Conservation (phyloP, 2,113 vertebrate species). For the Barbus barbus region DNA sequence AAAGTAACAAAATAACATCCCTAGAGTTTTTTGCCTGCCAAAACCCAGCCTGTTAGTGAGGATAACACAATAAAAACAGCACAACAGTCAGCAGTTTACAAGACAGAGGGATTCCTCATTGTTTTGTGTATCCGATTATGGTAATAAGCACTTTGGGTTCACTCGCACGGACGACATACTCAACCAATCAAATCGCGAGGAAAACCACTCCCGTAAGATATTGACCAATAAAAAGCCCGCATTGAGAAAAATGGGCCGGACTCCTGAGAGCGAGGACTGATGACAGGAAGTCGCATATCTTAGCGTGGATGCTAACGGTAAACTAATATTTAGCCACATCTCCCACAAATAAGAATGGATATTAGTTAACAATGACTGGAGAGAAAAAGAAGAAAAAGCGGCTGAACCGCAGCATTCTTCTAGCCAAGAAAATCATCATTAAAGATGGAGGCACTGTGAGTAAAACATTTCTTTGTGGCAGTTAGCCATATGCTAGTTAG, state of each 20-base stretch:
- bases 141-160: constrained; percentile 41
- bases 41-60: constrained; percentile 56
- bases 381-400: constrained; percentile 88
- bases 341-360: constrained; percentile 75
- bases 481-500: constrained; percentile 37
- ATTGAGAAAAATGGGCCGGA: constrained; percentile 53
- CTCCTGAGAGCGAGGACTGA: not conserved
- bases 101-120: too few relatives aligned
- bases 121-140: too few relatives aligned
- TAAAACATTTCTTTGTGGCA: constrained; percentile 71
- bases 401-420: constrained; percentile 84
- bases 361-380: constrained; percentile 82
- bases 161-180: not conserved
- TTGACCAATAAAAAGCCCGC: constrained; percentile 56
- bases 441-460: constrained; percentile 86
- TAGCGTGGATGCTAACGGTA: constrained; percentile 54
- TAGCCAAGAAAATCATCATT: constrained; percentile 86
- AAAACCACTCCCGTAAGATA: not conserved
- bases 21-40: not conserved
- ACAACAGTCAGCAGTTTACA: too few relatives aligned
- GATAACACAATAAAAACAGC: constrained; percentile 41
- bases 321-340: constrained; percentile 53
- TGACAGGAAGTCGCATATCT: constrained; percentile 17
- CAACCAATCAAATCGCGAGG: constrained; percentile 16
- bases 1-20: not conserved